Conservation (phyloP, 2,888 invertebrate species). For the Diaphora mendica region DNA sequence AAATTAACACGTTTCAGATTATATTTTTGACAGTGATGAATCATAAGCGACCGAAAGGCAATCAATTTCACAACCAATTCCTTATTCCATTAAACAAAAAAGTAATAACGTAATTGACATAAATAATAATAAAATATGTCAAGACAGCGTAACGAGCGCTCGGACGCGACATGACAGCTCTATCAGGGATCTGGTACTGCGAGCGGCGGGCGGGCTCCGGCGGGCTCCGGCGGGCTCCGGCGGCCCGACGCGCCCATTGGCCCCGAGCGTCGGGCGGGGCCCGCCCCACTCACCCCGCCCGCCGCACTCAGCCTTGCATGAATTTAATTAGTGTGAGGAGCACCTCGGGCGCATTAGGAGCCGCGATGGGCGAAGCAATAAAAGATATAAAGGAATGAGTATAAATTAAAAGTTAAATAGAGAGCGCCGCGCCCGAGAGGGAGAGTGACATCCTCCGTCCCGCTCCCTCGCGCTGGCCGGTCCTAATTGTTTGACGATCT, state of each 20-base stretch:
- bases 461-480: conserved; percentile 66
- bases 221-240: conserved; percentile 45
- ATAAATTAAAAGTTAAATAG: conserved; percentile 87
- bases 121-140: conserved; percentile 87
- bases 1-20: conserved; percentile 85
- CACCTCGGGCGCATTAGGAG: conserved; percentile 86
- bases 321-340: conserved; percentile 86
- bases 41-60: conserved; percentile 85
- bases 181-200: conserved; percentile 83
- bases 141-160: conserved; percentile 83
- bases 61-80: conserved; percentile 85
- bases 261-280: conserved; percentile 48
- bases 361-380: conserved; percentile 86
- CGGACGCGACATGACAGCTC: conserved; percentile 85
- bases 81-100: conserved; percentile 86
- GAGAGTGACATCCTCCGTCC: conserved; percentile 52
- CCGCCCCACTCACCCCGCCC: conserved; percentile 47
- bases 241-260: conserved; percentile 63
- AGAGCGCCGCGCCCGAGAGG: conserved; percentile 71
- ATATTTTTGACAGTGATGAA: conserved; percentile 84
- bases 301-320: conserved; percentile 83
- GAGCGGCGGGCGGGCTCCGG: conserved; percentile 55
- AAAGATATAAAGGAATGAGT: conserved; percentile 87
- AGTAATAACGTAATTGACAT: conserved; percentile 87
- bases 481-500: conserved; percentile 87